Evolutionary conservation across 2,888 invertebrate genomes (phyloP), one percentile per base, ranked within the genome.

Genomic region (Yponomeuta sedellus): DNA sequence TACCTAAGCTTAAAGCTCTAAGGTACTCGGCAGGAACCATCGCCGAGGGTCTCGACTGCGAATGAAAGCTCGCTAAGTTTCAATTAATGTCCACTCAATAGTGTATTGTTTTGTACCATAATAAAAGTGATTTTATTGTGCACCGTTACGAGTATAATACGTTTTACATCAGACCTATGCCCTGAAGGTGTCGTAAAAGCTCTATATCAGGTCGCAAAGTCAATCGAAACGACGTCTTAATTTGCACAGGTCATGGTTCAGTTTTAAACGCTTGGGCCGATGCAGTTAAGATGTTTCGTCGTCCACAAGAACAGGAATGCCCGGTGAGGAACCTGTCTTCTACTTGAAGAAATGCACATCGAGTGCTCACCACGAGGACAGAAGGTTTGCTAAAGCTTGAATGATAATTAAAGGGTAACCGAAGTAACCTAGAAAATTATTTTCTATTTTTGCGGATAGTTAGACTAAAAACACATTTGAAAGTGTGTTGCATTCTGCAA

Each of bases 111-210:
- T 79, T 78, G 74, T 74, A 75, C 79, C 70, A 80, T 74, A 83
- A 88, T 89, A 89, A 88, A 89, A 87, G 75, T 80, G 80, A 88
- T 86, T 88, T 88, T 88, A 84, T 84, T 87, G 84, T 86, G 82
- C 83, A 87, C 85, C 80, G 76, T 72, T 79, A 74, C 78, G 81
- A 66, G 71, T 78, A 81, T 88, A 85, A 85, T 85, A 83, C 88
- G 83, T 88, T 89, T 81, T 82, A 82, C 81, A 80, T 83, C 80
- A 83, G 78, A 58, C 10, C 39, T 79, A 76, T 77, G 81, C 77
- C 34, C 44, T 52, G 5, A 52, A 16, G 16, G 44, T 52, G 16
- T 52, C 44, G 34, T 34, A 34, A 34, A 34, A 34, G 34, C 34
- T 34, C 8, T 1, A 34, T 34, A 34, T 8, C 34, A 34, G 34